phyloP scores from a whole-genome alignment of 2,113 vertebrate genomes.

The Notiomystis cincta region DNA sequence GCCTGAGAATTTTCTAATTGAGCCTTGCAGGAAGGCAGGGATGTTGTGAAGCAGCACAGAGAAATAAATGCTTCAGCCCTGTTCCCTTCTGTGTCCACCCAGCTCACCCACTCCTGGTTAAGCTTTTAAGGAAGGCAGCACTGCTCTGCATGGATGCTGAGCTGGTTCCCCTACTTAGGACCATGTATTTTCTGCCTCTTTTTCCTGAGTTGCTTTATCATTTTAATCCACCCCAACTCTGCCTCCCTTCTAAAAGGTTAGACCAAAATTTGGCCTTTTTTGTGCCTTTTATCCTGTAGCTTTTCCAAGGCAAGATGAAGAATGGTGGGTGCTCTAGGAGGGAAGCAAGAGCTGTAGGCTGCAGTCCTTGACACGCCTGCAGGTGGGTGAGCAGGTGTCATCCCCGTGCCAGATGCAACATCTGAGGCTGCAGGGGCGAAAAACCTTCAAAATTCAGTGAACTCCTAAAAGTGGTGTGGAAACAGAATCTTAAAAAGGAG shows the following conservation, averaged over 20 bases:
- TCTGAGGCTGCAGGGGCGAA: neutral
- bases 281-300: neutral
- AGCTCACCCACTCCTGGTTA: neutral
- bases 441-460: neutral
- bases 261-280: neutral
- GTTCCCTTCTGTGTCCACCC: neutral
- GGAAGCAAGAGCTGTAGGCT: neutral
- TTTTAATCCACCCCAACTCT: neutral
- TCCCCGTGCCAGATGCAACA: neutral
- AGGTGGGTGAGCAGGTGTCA: neutral
- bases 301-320: neutral
- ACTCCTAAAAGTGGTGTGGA: fast-evolving
- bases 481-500: neutral
- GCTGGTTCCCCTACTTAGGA: neutral
- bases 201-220: neutral
- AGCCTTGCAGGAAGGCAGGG: neutral
- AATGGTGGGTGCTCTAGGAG: neutral
- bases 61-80: neutral
- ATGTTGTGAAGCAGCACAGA: neutral
- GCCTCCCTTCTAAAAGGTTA: neutral
- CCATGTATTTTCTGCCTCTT: neutral
- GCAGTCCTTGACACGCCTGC: neutral
- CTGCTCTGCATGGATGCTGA: neutral
- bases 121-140: neutral
- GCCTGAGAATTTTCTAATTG: neutral